phyloP scores from a whole-genome alignment of 1,140 invertebrate genomes.

The Hypsibius dujardini region DNA sequence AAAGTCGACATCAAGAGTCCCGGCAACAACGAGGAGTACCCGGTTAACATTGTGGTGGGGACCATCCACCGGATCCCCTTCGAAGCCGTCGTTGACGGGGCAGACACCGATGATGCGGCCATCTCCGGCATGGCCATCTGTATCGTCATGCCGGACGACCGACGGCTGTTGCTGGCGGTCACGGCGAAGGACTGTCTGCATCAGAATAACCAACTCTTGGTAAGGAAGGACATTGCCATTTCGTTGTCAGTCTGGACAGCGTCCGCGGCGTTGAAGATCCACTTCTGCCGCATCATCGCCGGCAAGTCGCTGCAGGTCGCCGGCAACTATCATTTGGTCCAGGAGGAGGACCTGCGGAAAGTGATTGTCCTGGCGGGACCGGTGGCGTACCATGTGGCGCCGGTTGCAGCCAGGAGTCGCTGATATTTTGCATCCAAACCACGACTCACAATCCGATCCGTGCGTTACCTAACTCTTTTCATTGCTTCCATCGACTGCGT shows the following conservation, averaged over 20 bases:
- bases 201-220: background rate
- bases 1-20: no score
- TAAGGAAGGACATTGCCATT: background rate
- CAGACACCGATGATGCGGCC: background rate
- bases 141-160: background rate
- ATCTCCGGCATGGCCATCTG: background rate
- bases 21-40: no score
- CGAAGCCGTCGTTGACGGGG: background rate
- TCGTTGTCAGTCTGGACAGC: background rate
- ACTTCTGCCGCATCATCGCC: background rate
- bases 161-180: background rate
- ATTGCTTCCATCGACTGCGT: no score
- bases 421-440: no score
- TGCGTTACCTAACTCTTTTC: no score
- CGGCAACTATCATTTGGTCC: background rate
- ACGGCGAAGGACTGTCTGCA: background rate
- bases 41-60: slow-evolving; percentile 1
- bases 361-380: background rate
- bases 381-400: background rate
- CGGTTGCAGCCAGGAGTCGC: no score
- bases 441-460: no score
- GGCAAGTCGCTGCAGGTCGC: background rate
- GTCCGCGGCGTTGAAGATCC: background rate
- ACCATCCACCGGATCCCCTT: slow-evolving; percentile 1
- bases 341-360: background rate